Base-by-base conservation (phyloP, 2,113 vertebrate species). In the Tachysurus vachellii region DNA sequence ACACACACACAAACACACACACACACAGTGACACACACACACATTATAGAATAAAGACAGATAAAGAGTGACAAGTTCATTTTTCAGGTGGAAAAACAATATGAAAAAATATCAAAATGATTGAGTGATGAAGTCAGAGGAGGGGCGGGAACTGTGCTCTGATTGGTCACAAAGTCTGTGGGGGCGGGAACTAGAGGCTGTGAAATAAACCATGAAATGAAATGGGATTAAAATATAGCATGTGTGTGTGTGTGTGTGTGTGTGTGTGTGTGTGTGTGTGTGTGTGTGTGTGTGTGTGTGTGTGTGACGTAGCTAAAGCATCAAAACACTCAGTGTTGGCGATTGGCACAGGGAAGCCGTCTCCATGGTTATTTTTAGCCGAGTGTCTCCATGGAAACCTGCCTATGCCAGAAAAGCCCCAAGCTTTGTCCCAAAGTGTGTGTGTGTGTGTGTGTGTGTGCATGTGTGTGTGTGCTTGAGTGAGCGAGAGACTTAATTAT, bases 371-470 rank as follows among this genome's bases (percentile, higher is more conserved):
- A 90, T 90, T 91, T 89, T 87, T 91, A 92, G 91, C 73, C 64
- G 26, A 5, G 31, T 89, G 85, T 93, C 92, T 91, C 93, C 90
- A 92, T 94, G 92, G 91, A 91, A 93, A 93, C 88, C 85, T 71
- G 90, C 81, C 88, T 85, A 89, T 85, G 86, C 62, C 86, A 0
- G 14, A 73, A 88, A 86, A 92, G 76, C 85, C 82, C 71, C 23
- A 5, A 50, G 5, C n/a, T 83, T 8, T 79, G 86, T 81, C 1
- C 64, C 84, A 81, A 83, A 89, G 90, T 90, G 64, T 82, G 75
- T 86, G 84, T 62, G 66, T 86, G 79, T 61, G 71, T 85, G 64
- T 82, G 50, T 36, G 19, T 79, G 79, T 86, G 88, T 85, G 87
- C 68, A 80, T 89, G 90, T 89, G 71, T 71, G 66, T 88, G n/a